These are phyloP conservation scores for Diorhabda carinulata DNA, from an alignment of 1,140 invertebrate genomes.

Conservation along the genomic window DNA sequence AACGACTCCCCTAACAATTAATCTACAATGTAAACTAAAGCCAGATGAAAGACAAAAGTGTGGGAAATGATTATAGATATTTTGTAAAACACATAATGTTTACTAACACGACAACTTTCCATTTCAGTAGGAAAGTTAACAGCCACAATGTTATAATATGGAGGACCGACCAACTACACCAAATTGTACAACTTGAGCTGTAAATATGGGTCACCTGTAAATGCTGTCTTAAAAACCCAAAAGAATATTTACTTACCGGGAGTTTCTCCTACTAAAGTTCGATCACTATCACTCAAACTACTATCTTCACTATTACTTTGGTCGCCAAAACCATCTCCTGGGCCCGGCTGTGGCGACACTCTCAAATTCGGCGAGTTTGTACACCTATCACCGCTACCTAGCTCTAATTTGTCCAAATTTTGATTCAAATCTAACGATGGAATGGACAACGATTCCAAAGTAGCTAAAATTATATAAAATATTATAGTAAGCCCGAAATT, in stretches of 20 bases:
- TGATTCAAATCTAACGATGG: constrained; percentile 49
- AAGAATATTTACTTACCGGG: constrained; percentile 45
- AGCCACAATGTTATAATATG: too few relatives aligned
- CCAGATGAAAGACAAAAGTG: too few relatives aligned
- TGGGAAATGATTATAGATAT: too few relatives aligned
- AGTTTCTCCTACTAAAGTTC: constrained; percentile 62
- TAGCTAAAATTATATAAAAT: constrained; percentile 43
- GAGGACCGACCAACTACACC: too few relatives aligned
- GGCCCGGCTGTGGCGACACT: constrained; percentile 37
- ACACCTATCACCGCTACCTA: constrained; percentile 30
- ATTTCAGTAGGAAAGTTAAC: too few relatives aligned
- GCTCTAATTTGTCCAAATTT: constrained; percentile 35
- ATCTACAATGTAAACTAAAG: too few relatives aligned
- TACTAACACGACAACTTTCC: too few relatives aligned
- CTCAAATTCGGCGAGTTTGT: constrained; percentile 33
- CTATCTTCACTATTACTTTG: constrained; percentile 76
- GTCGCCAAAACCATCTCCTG: constrained; percentile 32
- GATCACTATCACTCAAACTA: constrained; percentile 72
- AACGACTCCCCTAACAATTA: too few relatives aligned
- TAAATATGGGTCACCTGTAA: too few relatives aligned
- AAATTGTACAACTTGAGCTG: too few relatives aligned
- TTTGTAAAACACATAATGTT: too few relatives aligned
- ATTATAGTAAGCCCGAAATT: background rate
- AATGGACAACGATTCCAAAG: constrained; percentile 54
- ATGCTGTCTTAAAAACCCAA: too few relatives aligned